Evolutionary conservation across 1,140 invertebrate genomes (phyloP), one percentile per base, ranked within the genome.

Genomic region (Bombus balteatus): DNA sequence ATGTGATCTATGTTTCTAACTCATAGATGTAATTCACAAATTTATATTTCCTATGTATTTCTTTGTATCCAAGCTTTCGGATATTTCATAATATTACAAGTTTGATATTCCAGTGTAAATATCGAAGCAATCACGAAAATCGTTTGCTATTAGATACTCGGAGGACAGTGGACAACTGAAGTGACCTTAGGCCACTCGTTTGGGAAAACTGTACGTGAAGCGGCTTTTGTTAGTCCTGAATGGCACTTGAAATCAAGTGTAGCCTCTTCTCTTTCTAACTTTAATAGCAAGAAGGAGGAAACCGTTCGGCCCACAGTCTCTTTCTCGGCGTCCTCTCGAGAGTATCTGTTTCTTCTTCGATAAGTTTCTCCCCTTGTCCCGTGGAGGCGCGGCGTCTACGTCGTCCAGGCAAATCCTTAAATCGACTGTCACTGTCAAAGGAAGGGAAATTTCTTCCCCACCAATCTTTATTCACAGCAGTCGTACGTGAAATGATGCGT

Each of bases 181-280:
- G 85, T 89, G 81, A 86, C 81, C 75, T 73, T 43, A 80, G 85
- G 74, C 81, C 79, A 88, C 87, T 91, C 88, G 90, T 89, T 92
- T 91, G 87, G 87, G 86, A 83, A 83, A 92, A 92, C 81, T 91
- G 90, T 79, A 74, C 83, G 87, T 89, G 73, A 86, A 91, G 87
- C 81, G 71, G 89, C 92, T 92, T 91, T 92, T 92, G 90, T 90
- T 91, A 91, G 84, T 70, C 85, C 65, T 89, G 83, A 88, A 92
- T 87, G 87, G 88, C 90, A 79, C 92, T 92, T 74, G 70, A 92
- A 81, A 89, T 91, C 79, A 83, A 92, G 91, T 90, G 72, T 92
- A 88, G 88, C 84, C 87, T 87, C 90, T 87, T 83, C 62, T 85
- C 80, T 85, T 59, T 79, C 78, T 68, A 37, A 78, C 75, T 81